Base-by-base conservation (phyloP, 2,797 vertebrate species). In the Sciurus carolinensis region DNA sequence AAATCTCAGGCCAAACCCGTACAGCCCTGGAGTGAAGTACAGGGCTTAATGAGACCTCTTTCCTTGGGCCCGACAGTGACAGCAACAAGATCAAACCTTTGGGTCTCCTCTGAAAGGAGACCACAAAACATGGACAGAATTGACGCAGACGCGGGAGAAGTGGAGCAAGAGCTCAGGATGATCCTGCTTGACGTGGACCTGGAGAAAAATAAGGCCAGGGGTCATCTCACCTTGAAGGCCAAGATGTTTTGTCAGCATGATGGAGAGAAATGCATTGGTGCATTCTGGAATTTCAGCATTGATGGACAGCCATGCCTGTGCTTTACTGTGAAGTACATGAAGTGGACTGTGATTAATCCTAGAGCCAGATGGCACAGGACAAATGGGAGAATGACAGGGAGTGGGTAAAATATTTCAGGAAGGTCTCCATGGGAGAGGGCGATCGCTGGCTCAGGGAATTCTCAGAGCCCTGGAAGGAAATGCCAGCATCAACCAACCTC, bases 251-350 rank as follows among this genome's bases (percentile, higher is more conserved):
- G 83, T 91, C 57, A 47, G 0, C 0, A 0, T 14, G 17, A 71
- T 54, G 26, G 26, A 26, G 20, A 33, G 22, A 0, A 0, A 24
- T 2, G 2, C 42, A 7, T 12, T 28, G 14, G 3, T 47, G 57
- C n/a, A 0, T 36, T 0, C 44, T 82, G 57, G 67, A 17, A 14
- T 1, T 47, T 89, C 1, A 6, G 0, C 4, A 57, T 30, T 0
- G 13, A 15, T 17, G 10, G 22, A 30, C 11, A 75, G 47, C 0
- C 1, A 7, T 7, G 0, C 0, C 18, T 66, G 15, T 0, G 66
- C 36, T 73, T 89, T 26, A 17, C 89, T 0, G 0, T 1, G 0
- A 79, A 26, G 30, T 91, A 1, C 3, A 5, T 0, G 28, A 91
- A 3, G 6, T 79, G 79, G 79, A 79, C 6, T 10, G 1, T 0